Base-by-base conservation (phyloP, 2,797 vertebrate species). In the Sebastiscus albofasciatus region DNA sequence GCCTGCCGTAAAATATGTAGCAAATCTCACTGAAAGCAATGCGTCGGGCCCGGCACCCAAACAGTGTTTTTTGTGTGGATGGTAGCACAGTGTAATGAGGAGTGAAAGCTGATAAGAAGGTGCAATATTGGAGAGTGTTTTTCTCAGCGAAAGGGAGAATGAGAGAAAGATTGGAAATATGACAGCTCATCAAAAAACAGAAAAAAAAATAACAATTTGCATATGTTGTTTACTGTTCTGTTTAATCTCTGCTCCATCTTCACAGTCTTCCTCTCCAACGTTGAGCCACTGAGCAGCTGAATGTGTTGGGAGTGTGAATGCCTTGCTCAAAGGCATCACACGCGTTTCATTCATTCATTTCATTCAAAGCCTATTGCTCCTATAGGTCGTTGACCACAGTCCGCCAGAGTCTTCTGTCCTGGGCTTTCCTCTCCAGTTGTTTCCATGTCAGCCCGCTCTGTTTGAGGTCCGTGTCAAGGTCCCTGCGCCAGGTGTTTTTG, bases 11-110 rank as follows among this genome's bases (percentile, higher is more conserved):
- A 89, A 85, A 81, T 66, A 81, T 72, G 75, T 52, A 67, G 68
- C 66, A 64, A 39, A 82, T 84, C 82, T 79, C 75, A 66, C 24
- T 77, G 80, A 85, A 77, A 83, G 83, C 67, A 24, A 18, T 7
- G n/a, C 0, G 26, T 31, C 16, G 2, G 69, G 74, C 80, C 60
- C 42, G 6, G 69, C 62, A 79, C 26, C 34, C 59, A 66, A 65
- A 77, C 69, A 62, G 4, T 18, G 59, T 42, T 11, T 64, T 16
- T 10, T 55, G 69, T 58, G 61, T 6, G 34, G 49, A 72, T 27
- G 56, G 67, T 18, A 73, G 59, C 55, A 1, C 0, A 2, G 26
- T 55, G 62, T 75, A 68, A 83, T 66, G 36, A 84, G 84, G 72
- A 84, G 36, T 75, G 72, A 75, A 67, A 66, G 75, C 64, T 77